phyloP scores from a whole-genome alignment of 2,797 vertebrate species.

The Pangasius mekongensis region DNA sequence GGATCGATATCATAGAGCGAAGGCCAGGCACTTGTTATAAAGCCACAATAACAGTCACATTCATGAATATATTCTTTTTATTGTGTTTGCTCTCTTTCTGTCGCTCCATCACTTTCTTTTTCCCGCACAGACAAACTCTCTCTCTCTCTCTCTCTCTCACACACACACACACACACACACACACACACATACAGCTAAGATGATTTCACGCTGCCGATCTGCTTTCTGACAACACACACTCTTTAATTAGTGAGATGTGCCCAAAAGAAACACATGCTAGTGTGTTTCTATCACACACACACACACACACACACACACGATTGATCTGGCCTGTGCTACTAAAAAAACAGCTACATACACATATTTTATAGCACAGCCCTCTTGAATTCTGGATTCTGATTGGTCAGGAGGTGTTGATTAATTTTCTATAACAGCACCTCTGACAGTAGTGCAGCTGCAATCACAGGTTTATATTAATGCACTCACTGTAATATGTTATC shows the following conservation, averaged over 20 bases:
- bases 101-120: neutral
- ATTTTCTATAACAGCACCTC: neutral
- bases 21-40: neutral
- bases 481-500: too few species aligned
- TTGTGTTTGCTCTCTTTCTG: neutral
- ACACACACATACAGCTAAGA: constrained; percentile 81
- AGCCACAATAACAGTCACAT: neutral
- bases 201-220: constrained; percentile 84
- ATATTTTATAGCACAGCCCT: neutral
- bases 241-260: constrained; percentile 82
- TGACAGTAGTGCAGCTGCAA: neutral
- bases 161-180: constrained; percentile 53
- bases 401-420: neutral
- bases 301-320: neutral
- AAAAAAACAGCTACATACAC: neutral
- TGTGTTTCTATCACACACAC: neutral
- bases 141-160: constrained; percentile 29
- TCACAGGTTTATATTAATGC: neutral
- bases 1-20: constrained; percentile 10
- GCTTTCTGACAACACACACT: constrained; percentile 80
- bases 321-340: neutral
- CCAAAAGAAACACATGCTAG: constrained; percentile 9
- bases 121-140: constrained; percentile 52
- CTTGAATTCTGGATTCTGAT: neutral
- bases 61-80: neutral